Base-by-base conservation (phyloP, 2,797 vertebrate genomes). In the Danionella dracula region DNA sequence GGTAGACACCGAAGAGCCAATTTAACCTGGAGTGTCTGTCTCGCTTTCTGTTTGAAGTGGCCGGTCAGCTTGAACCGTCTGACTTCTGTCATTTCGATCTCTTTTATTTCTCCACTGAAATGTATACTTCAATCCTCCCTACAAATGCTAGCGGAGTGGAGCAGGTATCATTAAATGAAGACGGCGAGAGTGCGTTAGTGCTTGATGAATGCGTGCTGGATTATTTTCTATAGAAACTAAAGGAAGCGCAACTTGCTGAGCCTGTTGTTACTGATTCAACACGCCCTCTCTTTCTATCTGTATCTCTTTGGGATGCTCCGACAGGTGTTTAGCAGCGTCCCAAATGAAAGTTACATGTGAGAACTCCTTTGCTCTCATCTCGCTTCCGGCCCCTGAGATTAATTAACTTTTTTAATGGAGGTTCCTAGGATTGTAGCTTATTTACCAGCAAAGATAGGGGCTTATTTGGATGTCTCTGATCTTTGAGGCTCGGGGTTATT, bases 11-110 rank as follows among this genome's bases (percentile, higher is more conserved):
- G 90, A 87, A 92, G 92, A 90, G 92, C 91, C 93, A 96, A 96
- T 97, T 97, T 95, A 96, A 97, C 93, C 93, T 91, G 88, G 89
- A 96, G 94, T 95, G 91, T 93, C 89, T 93, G 90, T 93, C 90
- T 89, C 90, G 85, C 87, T 89, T 90, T 91, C 91, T 88, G 90
- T 93, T 96, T 98, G 92, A 96, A 99, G 95, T 93, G 92, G 91
- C 89, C 87, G 93, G 94, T 94, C 93, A 93, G 93, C 93, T 94
- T 94, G 94, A 97, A 93, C 93, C 88, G 93, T 89, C 93, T 93
- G 93, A 93, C 93, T 96, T 96, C 94, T 95, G 93, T 93, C 94
- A 91, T 93, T 96, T 96, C 90, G 84, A 90, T 86, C 86, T 90
- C 90, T 92, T 93, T 94, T 93, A 91, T 91, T 94, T 96, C 92